Evolutionary conservation across 1,140 invertebrate species (phyloP).

Genomic region (Apis laboriosa): DNA sequence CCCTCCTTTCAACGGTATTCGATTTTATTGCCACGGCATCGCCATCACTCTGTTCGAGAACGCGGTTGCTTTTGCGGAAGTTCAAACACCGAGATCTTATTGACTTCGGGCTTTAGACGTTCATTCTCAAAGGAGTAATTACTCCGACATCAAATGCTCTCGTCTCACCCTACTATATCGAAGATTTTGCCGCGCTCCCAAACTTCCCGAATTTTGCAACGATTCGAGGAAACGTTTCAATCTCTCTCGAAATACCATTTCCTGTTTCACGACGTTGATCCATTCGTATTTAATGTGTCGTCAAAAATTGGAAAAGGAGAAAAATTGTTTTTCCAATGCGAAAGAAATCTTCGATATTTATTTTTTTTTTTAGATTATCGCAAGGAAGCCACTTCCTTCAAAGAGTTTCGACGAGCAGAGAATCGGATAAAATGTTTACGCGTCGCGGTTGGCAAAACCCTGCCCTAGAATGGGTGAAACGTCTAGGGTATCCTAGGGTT

Average conservation of each 20-base stretch:
- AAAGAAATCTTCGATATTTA: background rate
- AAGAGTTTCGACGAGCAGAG: background rate
- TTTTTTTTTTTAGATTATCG: background rate
- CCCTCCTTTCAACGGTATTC: background rate
- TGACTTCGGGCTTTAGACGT: background rate
- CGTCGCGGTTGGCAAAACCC: background rate
- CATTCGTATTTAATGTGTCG: background rate
- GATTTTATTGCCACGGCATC: background rate
- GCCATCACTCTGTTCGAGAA: background rate
- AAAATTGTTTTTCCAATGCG: background rate
- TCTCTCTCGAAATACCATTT: background rate
- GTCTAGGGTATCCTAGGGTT: conserved; percentile 46
- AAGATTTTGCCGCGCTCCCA: background rate
- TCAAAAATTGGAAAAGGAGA: no score
- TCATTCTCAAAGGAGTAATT: conserved; percentile 13
- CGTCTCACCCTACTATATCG: background rate
- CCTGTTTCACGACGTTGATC: background rate
- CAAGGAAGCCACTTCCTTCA: conserved; percentile 2
- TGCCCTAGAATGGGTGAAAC: conserved; percentile 1
- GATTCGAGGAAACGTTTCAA: background rate
- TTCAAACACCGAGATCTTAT: background rate
- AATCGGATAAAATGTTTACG: conserved; percentile 2
- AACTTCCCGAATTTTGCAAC: background rate
- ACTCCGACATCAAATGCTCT: background rate
- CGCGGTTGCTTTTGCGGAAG: background rate